Base-by-base conservation (phyloP, 2,888 invertebrate genomes). In the Schrankia costaestrigalis region DNA sequence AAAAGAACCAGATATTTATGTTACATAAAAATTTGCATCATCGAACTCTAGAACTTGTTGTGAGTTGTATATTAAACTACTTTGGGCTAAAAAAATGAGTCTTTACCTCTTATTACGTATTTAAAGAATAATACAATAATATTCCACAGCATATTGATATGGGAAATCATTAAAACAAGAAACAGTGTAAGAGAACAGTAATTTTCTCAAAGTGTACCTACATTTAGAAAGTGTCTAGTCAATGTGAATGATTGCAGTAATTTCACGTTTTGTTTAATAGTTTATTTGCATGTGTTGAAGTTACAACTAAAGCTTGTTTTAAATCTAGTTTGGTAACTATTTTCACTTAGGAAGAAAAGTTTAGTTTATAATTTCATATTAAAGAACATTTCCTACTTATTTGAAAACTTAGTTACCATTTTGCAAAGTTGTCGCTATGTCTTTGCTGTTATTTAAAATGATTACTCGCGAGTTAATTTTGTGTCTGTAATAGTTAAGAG, bases 181-280 rank as follows among this genome's bases (percentile, higher is more conserved):
- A 18, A 33, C 32, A 37, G 22, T 14, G 6, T 38, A 36, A 36
- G 40, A 56, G 41, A 39, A 42, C 34, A 41, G 41, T 51, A 53
- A 53, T 56, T 53, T 56, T 44, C 45, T 44, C 43, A 46, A 55
- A 50, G 42, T 53, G 41, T 35, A 40, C n/a, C n/a, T n/a, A n/a
- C 37, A 58, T 51, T 48, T 58, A 59, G 58, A 58, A 58, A 58
- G 58, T 46, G 44, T 40, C 48, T 44, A 48, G 58, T 56, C 53
- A 59, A 44, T 49, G 48, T 43, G 26, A 39, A 42, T 58, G 59
- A 58, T 56, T 33, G 50, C 39, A 26, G 56, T 48, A 41, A 56
- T 59, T 58, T 53, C 22, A 40, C 49, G 38, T 49, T 50, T 41
- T 48, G 46, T 44, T 41, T 56, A 55, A 56, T 52, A 55, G 43